A percentile compares a stretch with the other conserved stretches of the same genome.
These are phyloP conservation scores for Cydia splendana DNA, from an alignment of 1,140 invertebrate genomes.

Conservation along the genomic window DNA sequence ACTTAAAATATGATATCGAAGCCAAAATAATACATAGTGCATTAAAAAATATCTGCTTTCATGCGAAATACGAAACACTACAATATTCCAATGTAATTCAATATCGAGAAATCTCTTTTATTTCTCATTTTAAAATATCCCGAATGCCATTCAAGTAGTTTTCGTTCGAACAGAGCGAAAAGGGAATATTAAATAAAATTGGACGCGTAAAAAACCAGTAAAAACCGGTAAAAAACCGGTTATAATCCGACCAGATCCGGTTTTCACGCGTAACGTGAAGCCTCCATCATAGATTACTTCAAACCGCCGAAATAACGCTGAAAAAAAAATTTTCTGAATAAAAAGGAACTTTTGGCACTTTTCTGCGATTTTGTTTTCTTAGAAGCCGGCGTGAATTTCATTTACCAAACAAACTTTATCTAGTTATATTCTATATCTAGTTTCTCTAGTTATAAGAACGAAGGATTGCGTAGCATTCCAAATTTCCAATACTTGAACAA, in stretches of 20 bases:
- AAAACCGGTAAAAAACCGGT: slow-evolving; percentile 32
- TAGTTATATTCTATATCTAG: no score
- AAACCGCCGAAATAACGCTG: background rate
- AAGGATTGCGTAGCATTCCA: no score
- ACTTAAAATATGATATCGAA: background rate
- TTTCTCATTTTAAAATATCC: slow-evolving; percentile 11
- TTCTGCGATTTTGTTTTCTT: no score
- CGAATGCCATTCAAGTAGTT: slow-evolving; percentile 26
- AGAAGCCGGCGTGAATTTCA: no score
- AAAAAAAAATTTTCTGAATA: no score
- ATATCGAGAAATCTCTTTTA: background rate
- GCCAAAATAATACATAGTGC: background rate
- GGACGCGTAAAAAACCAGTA: slow-evolving; percentile 27
- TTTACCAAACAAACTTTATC: background rate
- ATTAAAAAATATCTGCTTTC: background rate
- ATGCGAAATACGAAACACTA: background rate
- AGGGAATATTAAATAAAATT: slow-evolving; percentile 30
- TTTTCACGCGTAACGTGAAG: slow-evolving; percentile 34
- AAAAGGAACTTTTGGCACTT: no score
- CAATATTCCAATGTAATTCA: slow-evolving; percentile 6
- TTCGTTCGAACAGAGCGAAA: slow-evolving; percentile 2
- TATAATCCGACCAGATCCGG: slow-evolving; percentile 34
- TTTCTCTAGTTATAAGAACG: no score
- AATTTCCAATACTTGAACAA: no score
- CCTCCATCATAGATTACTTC: background rate